Percentiles rank a stretch among this genome's conserved stretches.
Conservation (phyloP, 1,140 invertebrate species). For the Pectinophora gossypiella region DNA sequence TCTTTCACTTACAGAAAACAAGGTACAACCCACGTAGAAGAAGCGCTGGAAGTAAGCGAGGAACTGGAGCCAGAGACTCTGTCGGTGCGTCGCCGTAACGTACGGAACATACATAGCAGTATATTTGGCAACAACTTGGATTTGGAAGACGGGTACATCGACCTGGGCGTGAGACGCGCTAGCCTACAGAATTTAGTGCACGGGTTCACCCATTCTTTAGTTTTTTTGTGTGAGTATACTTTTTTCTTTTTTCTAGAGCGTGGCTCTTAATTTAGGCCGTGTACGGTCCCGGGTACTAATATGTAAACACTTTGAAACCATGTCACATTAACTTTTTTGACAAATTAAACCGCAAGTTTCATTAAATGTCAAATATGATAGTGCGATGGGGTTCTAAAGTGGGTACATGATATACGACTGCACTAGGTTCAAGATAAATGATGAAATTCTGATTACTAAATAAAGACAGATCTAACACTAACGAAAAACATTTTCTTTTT, state of each 20-base stretch:
- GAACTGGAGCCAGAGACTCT: constrained; percentile 11
- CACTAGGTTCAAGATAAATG: no score
- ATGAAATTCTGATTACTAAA: no score
- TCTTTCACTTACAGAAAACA: constrained; percentile 42
- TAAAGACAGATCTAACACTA: no score
- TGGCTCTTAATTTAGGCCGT: no score
- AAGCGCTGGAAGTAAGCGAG: constrained; percentile 45
- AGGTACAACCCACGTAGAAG: constrained; percentile 43
- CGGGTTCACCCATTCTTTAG: constrained; percentile 47
- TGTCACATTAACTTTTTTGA: no score
- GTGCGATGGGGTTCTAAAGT: no score
- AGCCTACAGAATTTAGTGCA: constrained; percentile 24
- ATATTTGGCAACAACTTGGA: constrained; percentile 48
- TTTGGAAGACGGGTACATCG: constrained; percentile 12
- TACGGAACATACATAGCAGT: constrained; percentile 22
- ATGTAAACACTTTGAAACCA: no score
- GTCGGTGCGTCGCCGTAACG: constrained; percentile 7
- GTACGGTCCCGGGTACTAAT: no score
- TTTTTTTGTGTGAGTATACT: constrained; percentile 49
- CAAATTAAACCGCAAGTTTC: no score
- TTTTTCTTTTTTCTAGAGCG: constrained; percentile 1
- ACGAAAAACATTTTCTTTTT: no score
- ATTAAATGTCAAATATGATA: no score
- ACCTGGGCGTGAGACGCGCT: background rate
- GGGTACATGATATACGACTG: no score